Evolutionary conservation across 2,113 vertebrate genomes (phyloP).

Genomic region (Vidua chalybeata): DNA sequence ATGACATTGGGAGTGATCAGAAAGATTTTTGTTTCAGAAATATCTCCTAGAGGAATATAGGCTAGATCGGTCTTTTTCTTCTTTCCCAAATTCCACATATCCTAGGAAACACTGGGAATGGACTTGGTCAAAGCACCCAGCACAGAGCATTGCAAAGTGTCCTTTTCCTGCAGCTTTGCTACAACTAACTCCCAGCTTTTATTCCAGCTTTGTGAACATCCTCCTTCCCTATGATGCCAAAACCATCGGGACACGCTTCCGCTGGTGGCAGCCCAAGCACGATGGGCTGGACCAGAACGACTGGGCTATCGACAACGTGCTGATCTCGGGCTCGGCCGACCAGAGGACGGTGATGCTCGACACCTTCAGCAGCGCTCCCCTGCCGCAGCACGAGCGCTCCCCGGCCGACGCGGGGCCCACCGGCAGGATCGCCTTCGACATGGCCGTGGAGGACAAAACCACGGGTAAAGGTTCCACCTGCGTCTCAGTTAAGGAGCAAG

Average conservation of each 20-base stretch:
- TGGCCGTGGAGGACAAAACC: constrained; percentile 78
- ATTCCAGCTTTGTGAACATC: constrained; percentile 92
- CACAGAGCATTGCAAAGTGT: background rate
- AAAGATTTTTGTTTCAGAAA: background rate
- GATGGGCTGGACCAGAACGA: constrained; percentile 92
- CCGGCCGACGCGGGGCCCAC: constrained; percentile 84
- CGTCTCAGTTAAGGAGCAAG: background rate
- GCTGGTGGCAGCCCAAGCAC: constrained; percentile 98
- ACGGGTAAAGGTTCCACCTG: constrained; percentile 37
- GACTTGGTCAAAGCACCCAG: background rate
- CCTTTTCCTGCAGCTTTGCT: background rate
- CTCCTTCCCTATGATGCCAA: constrained; percentile 90
- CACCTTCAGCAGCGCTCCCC: constrained; percentile 88
- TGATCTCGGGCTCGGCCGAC: constrained; percentile 91
- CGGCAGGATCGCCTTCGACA: constrained; percentile 78
- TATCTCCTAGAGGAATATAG: background rate
- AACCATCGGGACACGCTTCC: constrained; percentile 87
- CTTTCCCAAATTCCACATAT: background rate
- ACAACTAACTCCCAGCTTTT: background rate
- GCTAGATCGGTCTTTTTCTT: background rate
- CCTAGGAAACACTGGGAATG: background rate
- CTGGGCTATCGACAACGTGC: constrained; percentile 95
- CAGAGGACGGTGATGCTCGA: constrained; percentile 89
- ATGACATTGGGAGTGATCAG: background rate
- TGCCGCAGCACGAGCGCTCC: constrained; percentile 90